Base-by-base conservation (phyloP, 2,888 invertebrate species). In the Brachypalpus laphriformis region DNA sequence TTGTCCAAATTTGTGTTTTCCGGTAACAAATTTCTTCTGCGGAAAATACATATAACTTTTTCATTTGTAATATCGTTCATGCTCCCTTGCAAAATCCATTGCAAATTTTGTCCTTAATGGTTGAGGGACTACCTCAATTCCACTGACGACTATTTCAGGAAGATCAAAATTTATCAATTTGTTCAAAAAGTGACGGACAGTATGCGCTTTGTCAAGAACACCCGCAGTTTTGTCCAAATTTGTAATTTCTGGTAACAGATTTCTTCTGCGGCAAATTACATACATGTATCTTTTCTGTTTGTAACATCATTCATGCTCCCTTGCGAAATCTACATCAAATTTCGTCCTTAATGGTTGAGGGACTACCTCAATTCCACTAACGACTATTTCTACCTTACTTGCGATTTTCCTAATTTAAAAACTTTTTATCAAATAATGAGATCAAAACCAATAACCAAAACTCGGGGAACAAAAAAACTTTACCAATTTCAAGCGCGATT, bases 391-490 rank as follows among this genome's bases (percentile, higher is more conserved):
- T 0, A 7, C 9, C 28, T n/a, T 42, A 20, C 14, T 18, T 45
- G 16, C 5, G 9, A 16, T 45, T 56, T 65, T 63, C 34, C 51
- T 63, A 76, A 81, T 81, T 81, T 66, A 40, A 59, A 85, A 85
- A 45, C 22, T 85, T 85, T 76, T 85, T 85, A 85, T 85, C 85
- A 85, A 80, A 76, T 85, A 76, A 85, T 85, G 81, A 81, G 81
- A 85, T 85, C 85, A 65, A 65, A 76, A 56, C 81, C 54, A 80
- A 81, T 85, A 70, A 81, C 66, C 75, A 70, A 81, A 25, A 81
- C 68, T 82, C 59, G 40, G 49, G 37, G 31, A 71, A 11, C 31
- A 82, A 72, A 18, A 16, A 78, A 74, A 83, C 78, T 65, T 37
- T 34, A 57, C 16, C n/a, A n/a, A n/a, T n/a, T n/a, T n/a, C n/a